Base-by-base conservation (phyloP, 2,888 invertebrate genomes). In the Lathronympha strigana region DNA sequence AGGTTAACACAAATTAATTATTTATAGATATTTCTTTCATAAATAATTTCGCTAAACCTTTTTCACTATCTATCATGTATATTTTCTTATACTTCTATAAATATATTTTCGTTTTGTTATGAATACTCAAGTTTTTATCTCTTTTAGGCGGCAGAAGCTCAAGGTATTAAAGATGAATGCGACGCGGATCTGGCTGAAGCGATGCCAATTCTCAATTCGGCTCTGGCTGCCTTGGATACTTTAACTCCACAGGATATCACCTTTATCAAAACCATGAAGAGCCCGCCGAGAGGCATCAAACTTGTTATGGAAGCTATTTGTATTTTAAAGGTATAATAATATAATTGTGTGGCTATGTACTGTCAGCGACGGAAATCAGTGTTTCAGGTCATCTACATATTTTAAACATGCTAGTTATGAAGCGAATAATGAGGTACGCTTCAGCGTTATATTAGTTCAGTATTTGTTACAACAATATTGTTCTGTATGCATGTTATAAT, bases 271-370 rank as follows among this genome's bases (percentile, higher is more conserved):
- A 96, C 98, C 0, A 99, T 99, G 98, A 98, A 98, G 92, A 97
- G 96, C 90, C 99, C 99, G 0, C 98, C 99, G 0, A 93, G 95
- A 72, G 96, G 96, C 17, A 96, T 99, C 6, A 97, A 96, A 77
- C 90, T 97, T 25, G 96, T 98, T 3, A 97, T 99, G 97, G 99
- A 99, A 87, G 97, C 97, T 49, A 95, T 99, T 69, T 99, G 99
- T 81, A 97, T 98, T 75, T 93, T 99, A 69, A 96, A 97, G 93
- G 95, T 95, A 85, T 19, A 33, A 1, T 11, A 33, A 33, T 33
- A 11, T 9, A 2, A 11, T 11, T 11, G 11, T 33, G 33, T n/a
- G n/a, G n/a, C n/a, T n/a, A n/a, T n/a, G n/a, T n/a, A n/a, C n/a
- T n/a, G n/a, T n/a, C n/a, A n/a, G n/a, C n/a, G n/a, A n/a, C n/a